A percentile compares a stretch with the other conserved stretches of the same genome.
These are phyloP conservation scores for Liposcelis brunnea DNA, from an alignment of 2,888 invertebrate genomes.

Conservation along the genomic window DNA sequence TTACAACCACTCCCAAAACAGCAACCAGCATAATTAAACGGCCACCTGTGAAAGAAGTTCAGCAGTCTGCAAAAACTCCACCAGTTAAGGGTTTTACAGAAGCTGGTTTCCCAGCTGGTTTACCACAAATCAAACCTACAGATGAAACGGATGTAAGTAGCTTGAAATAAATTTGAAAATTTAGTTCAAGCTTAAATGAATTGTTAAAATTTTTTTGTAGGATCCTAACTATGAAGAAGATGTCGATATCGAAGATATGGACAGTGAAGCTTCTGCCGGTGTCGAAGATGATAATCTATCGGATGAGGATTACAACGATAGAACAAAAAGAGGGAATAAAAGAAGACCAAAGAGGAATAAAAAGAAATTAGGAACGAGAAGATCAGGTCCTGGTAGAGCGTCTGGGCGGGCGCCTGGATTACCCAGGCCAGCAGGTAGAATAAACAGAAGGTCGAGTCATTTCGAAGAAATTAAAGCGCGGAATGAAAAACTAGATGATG, in stretches of 20 bases:
- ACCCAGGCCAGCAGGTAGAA: conserved; percentile 20
- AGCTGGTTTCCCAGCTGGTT: no score
- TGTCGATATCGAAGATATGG: conserved; percentile 19
- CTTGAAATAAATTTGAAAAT: no score
- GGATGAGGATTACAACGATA: conserved; percentile 25
- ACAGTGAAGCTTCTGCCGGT: conserved; percentile 22
- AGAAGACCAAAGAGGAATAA: conserved; percentile 20
- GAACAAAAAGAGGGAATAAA: conserved; percentile 16
- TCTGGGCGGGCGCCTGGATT: conserved; percentile 24
- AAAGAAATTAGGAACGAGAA: conserved; percentile 23
- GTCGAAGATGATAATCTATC: conserved; percentile 24
- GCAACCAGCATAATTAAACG: conserved; percentile 8
- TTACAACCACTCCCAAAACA: conserved; percentile 13
- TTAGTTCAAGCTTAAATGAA: background rate
- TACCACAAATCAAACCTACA: no score
- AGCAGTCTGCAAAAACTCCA: no score
- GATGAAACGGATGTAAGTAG: no score
- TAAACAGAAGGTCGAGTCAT: conserved; percentile 23
- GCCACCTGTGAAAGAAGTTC: conserved; percentile 10
- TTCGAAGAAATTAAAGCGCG: conserved; percentile 21
- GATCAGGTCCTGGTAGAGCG: conserved; percentile 25
- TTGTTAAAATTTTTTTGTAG: background rate
- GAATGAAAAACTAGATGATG: conserved; percentile 22
- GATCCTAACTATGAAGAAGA: conserved; percentile 17
- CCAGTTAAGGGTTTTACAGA: no score